Evolutionary conservation across 2,113 vertebrate species (phyloP).

Genomic region (Pseudorectes ferrugineus): DNA sequence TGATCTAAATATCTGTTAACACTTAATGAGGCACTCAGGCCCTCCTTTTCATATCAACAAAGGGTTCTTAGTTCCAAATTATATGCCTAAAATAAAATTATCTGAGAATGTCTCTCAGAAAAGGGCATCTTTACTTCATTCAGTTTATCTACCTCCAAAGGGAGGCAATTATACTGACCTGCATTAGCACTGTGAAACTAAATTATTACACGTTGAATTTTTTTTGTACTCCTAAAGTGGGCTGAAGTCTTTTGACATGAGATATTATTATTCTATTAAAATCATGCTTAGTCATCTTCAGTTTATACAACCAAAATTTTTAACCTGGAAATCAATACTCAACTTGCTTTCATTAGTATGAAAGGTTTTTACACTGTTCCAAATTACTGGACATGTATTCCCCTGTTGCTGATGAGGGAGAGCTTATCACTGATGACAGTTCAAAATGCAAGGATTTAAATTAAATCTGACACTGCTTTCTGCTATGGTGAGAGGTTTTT

Average conservation of each 20-base stretch:
- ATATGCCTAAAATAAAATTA: not conserved
- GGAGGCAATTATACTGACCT: not conserved
- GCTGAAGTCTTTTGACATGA: not conserved
- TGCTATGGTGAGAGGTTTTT: not conserved
- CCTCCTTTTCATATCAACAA: not conserved
- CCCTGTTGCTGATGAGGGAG: not conserved
- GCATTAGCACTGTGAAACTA: not conserved
- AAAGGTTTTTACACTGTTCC: not conserved
- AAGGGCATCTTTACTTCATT: not conserved
- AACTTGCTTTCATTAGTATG: not conserved
- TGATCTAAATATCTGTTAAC: not conserved
- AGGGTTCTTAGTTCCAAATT: not conserved
- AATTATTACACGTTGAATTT: not conserved
- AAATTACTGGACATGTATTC: not conserved
- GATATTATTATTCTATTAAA: not conserved
- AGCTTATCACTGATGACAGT: not conserved
- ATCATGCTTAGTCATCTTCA: not conserved
- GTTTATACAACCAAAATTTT: not conserved
- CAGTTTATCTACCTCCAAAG: not conserved
- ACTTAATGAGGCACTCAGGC: not conserved
- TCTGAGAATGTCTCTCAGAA: not conserved
- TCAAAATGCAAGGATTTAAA: constrained; percentile 13
- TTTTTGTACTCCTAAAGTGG: not conserved
- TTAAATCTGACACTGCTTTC: constrained; percentile 1
- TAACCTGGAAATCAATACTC: constrained; percentile 9